Conservation (phyloP, 2,113 vertebrate species). For the Ahaetulla prasina region DNA sequence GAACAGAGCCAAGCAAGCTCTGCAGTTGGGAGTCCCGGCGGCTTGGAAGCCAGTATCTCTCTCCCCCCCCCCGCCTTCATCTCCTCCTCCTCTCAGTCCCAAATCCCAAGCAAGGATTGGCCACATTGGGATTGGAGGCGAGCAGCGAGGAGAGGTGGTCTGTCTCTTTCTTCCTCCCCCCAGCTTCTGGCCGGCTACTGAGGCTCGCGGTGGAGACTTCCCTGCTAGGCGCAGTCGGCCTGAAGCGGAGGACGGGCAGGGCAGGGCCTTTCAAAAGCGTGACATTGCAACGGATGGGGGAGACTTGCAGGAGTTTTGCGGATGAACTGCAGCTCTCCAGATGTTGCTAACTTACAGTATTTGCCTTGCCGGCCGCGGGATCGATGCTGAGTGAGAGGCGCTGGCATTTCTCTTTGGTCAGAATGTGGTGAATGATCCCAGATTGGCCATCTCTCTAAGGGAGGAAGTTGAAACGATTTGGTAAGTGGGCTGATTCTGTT, state of each 20-base stretch:
- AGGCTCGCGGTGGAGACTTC: not conserved
- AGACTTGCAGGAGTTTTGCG: not conserved
- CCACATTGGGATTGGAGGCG: not conserved
- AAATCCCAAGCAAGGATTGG: not conserved
- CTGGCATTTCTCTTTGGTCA: not conserved
- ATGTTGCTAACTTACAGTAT: not conserved
- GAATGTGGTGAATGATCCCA: not conserved
- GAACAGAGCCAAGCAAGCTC: not conserved
- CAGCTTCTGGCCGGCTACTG: not conserved
- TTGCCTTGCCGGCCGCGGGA: not conserved
- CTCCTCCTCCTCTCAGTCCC: not conserved
- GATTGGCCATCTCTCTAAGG: not conserved
- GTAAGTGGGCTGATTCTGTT: not conserved
- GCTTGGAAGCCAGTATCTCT: not conserved
- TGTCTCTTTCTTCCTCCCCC: not conserved
- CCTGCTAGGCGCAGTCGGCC: not conserved
- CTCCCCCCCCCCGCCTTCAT: accelerated
- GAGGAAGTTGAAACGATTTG: not conserved
- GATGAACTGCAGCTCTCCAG: not conserved
- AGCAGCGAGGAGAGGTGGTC: not conserved
- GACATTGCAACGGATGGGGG: not conserved
- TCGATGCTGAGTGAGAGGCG: not conserved
- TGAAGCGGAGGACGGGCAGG: not conserved
- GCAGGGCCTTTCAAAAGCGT: no score
- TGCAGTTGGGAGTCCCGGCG: not conserved